Percentiles rank a stretch among this genome's conserved stretches.
Evolutionary conservation across 2,797 vertebrate genomes (phyloP).

Genomic region (Pseudochirops corinnae): DNA sequence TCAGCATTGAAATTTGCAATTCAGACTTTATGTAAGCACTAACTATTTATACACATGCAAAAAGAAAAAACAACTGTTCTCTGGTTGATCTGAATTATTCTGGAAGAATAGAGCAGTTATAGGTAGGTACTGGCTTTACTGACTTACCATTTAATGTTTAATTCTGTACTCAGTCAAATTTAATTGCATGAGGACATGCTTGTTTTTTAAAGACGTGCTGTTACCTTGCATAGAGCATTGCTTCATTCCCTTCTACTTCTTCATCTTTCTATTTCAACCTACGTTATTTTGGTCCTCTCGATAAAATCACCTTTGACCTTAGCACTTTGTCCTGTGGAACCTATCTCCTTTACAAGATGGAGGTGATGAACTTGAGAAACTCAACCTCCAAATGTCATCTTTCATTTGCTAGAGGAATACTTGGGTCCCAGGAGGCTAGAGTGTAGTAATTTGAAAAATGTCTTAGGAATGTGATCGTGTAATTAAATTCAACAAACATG

Average conservation of each 20-base stretch:
- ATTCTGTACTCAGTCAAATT: rapidly evolving
- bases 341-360: rapidly evolving
- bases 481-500: neutral
- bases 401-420: neutral
- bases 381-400: neutral
- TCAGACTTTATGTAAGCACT: rapidly evolving
- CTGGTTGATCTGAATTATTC: neutral
- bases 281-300: rapidly evolving
- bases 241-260: too few species aligned
- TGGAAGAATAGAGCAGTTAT: rapidly evolving
- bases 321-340: rapidly evolving
- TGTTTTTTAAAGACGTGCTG: neutral
- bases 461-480: neutral
- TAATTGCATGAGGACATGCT: rapidly evolving
- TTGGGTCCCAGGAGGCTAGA: neutral
- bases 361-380: neutral
- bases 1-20: neutral
- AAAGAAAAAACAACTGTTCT: neutral
- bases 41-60: rapidly evolving
- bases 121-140: neutral
- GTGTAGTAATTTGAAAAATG: neutral
- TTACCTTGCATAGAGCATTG: too few species aligned
- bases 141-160: rapidly evolving
- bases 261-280: neutral
- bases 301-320: neutral